Base-by-base conservation (phyloP, 2,113 vertebrate genomes). In the Daphoenositta chrysoptera region DNA sequence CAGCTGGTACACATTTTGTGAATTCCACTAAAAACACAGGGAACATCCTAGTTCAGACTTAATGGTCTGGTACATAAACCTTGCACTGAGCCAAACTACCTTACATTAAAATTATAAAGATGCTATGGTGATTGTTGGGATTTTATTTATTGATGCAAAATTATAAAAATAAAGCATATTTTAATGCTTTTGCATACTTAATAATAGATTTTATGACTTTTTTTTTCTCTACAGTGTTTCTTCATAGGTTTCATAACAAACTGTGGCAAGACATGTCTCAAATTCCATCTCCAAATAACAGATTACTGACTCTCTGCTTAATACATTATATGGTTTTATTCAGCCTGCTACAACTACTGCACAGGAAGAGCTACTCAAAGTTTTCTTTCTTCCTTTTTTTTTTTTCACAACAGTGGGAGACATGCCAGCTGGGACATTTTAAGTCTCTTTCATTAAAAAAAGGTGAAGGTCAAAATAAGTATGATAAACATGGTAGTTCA, bases 361-460 rank as follows among this genome's bases (percentile, higher is more conserved):
- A 95, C 81, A 96, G 96, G 89, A 98, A 98, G 80, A 95, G 79
- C 71, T 44, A 73, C 75, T 94, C 48, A 28, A 80, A 61, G 83
- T 50, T 82, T 93, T 89, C 66, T 94, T 90, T 94, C n/a, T 96
- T 85, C 48, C 63, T 78, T 91, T 94, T 78, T 92, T 93, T 69
- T 47, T 37, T 47, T 65, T 60, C 58, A 79, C 78, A 89, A 63
- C 93, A 80, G 71, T 73, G 68, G 94, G 92, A 98, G 91, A 94
- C 47, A 72, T 92, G 89, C 94, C 97, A 98, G 98, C 98, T 98
- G 98, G 98, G 95, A 97, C 76, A 97, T 98, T 98, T 98, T 98
- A 98, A 98, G 94, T 96, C 96, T 96, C 97, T 97, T 98, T 98
- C 98, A 98, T 97, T 98, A 97, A 97, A 97, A 98, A 96, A 97